These are phyloP conservation scores for Aplocera efformata DNA, from an alignment of 2,888 invertebrate genomes.

Conservation along the genomic window DNA sequence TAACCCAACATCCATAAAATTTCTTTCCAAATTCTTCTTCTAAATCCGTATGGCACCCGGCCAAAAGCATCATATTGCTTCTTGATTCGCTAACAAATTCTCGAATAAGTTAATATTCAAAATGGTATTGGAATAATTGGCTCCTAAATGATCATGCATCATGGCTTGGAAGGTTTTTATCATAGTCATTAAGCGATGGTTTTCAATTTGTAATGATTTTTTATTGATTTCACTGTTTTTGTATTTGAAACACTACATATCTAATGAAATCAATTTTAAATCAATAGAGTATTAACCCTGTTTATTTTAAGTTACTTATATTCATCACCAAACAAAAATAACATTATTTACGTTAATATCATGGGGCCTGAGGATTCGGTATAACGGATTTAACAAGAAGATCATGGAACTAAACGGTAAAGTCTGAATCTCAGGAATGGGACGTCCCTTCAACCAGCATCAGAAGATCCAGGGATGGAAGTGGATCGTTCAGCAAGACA, in stretches of 20 bases:
- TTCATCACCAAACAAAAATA: slow-evolving; percentile 12
- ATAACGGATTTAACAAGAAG: slow-evolving; percentile 25
- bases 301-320: slow-evolving; percentile 17
- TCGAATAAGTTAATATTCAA: slow-evolving; percentile 17
- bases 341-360: slow-evolving; percentile 8
- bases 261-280: no score
- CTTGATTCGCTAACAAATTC: slow-evolving; percentile 22
- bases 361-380: slow-evolving; percentile 27
- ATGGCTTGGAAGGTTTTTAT: slow-evolving; percentile 24
- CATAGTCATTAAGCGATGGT: slow-evolving; percentile 15
- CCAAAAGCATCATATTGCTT: slow-evolving; percentile 17
- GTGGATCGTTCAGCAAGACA: slow-evolving; percentile 23
- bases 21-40: slow-evolving; percentile 11
- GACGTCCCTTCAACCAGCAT: slow-evolving; percentile 24
- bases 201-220: slow-evolving; percentile 1
- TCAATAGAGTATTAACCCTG: slow-evolving; percentile 4
- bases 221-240: slow-evolving; percentile 5
- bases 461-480: slow-evolving; percentile 21
- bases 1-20: slow-evolving; percentile 17
- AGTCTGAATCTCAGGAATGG: slow-evolving; percentile 31
- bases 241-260: no score
- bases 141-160: slow-evolving; percentile 20
- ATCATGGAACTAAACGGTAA: slow-evolving; percentile 16
- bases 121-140: slow-evolving; percentile 26
- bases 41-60: slow-evolving; percentile 13